phyloP scores from a whole-genome alignment of 2,888 invertebrate genomes.

The Drosophila pseudotalamancana region DNA sequence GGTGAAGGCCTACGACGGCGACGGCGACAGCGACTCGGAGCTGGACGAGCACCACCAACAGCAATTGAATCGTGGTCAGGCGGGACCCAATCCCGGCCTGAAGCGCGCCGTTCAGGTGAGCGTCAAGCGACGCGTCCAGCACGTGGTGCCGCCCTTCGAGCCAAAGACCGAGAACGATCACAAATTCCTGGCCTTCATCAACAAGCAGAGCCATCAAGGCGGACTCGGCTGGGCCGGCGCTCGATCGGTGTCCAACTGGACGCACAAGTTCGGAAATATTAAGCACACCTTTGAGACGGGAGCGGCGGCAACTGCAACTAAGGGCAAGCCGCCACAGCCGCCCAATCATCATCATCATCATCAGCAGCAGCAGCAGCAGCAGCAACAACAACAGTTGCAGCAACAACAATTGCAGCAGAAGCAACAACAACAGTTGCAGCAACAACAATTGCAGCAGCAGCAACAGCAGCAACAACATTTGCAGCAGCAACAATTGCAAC shows the following conservation, averaged over 20 bases:
- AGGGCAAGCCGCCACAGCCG: conserved; percentile 84
- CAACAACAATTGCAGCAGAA: too few relatives aligned
- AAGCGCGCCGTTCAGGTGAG: conserved; percentile 87
- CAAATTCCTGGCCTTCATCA: conserved; percentile 93
- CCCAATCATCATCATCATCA: conserved; percentile 85
- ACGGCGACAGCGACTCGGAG: conserved; percentile 85
- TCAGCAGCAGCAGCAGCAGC: conserved; percentile 56
- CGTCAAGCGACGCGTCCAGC: conserved; percentile 84
- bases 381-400: conserved; percentile 83
- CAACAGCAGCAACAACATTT: too few relatives aligned
- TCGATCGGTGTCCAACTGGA: conserved; percentile 89
- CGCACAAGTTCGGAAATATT: conserved; percentile 92
- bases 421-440: too few relatives aligned
- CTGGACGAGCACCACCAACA: conserved; percentile 60
- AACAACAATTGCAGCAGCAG: conserved; percentile 84
- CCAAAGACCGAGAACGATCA: conserved; percentile 94
- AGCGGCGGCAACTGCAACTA: conserved; percentile 76
- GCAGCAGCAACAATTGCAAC: too few relatives aligned
- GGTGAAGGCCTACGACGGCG: conserved; percentile 84
- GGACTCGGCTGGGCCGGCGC: conserved; percentile 82
- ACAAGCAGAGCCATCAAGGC: conserved; percentile 88
- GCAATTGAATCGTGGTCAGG: conserved; percentile 34
- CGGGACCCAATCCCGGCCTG: conserved; percentile 84
- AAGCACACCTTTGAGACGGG: conserved; percentile 91
- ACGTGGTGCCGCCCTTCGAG: conserved; percentile 88